Base-by-base conservation (phyloP, 2,888 invertebrate species). In the Oscheius myriophilus region DNA sequence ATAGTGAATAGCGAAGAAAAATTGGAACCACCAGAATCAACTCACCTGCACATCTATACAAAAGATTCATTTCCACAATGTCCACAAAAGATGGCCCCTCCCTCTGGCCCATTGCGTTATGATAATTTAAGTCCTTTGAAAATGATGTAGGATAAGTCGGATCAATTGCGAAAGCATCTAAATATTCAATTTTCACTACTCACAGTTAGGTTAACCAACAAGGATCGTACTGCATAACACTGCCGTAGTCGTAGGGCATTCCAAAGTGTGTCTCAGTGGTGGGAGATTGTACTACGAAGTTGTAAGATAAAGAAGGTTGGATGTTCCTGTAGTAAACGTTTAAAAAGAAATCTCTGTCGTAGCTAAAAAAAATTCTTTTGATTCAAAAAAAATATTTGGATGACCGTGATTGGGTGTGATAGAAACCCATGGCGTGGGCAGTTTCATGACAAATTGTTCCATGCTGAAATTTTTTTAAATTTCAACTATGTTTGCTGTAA, bases 161-260 rank as follows among this genome's bases (percentile, higher is more conserved):
- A 33, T 75, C 52, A 0, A 69, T 21, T 0, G 79, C 73, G 39
- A 79, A 79, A 4, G 76, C 73, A 49, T 75, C 79, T 79, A 59
- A 4, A 73, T 65, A 11, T 51, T 46, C n/a, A 23, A 12, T 9
- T 39, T 42, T 0, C 11, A 21, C 16, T 21, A 18, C 6, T 14
- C n/a, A 26, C n/a, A n/a, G n/a, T n/a, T n/a, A n/a, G n/a, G n/a
- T n/a, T n/a, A n/a, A n/a, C 59, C 33, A 4, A 59, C 67, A 67
- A 16, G 68, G 61, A 51, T 59, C 58, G 63, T 79, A 79, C 62
- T 79, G 76, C 79, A 79, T 79, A 21, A 79, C 76, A 67, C 76
- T 76, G 46, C 79, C 79, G 21, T 73, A 75, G 46, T 79, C 76
- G 68, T 75, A 79, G 2, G 64, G 61, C 12, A 70, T 12, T 18